phyloP scores from a whole-genome alignment of 2,888 invertebrate species.

The Temnothorax ravouxi region DNA sequence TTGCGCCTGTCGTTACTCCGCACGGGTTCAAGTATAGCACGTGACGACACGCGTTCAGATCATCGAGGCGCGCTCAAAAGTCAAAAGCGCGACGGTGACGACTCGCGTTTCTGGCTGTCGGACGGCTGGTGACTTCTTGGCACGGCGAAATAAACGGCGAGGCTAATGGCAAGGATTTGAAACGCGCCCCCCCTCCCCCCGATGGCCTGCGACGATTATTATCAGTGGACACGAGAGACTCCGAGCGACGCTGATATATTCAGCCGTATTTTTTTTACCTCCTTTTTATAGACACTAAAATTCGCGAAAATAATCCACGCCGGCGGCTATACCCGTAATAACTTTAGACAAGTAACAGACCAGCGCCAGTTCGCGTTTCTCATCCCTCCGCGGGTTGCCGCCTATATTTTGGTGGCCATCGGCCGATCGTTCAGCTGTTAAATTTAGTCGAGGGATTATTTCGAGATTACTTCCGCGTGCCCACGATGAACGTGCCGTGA shows the following conservation, averaged over 20 bases:
- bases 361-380: neutral
- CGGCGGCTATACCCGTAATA: neutral
- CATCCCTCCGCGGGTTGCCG: neutral
- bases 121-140: slow-evolving; percentile 38
- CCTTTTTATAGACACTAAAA: neutral
- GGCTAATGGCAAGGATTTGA: neutral
- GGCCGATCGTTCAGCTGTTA: slow-evolving; percentile 35
- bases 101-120: slow-evolving; percentile 39
- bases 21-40: slow-evolving; percentile 41
- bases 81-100: slow-evolving; percentile 43
- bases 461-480: slow-evolving; percentile 53
- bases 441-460: slow-evolving; percentile 52
- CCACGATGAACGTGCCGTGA: neutral
- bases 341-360: neutral
- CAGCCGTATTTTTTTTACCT: too few species aligned
- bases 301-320: neutral
- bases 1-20: slow-evolving; percentile 51
- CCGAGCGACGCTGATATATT: neutral
- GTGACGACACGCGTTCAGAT: slow-evolving; percentile 53
- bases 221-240: neutral
- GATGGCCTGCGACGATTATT: neutral
- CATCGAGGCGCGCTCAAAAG: slow-evolving; percentile 27
- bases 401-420: slow-evolving; percentile 25
- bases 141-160: slow-evolving; percentile 43
- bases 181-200: neutral